Conservation (phyloP, 2,888 invertebrate species). For the Kuschelorhynchus macadamiae region DNA sequence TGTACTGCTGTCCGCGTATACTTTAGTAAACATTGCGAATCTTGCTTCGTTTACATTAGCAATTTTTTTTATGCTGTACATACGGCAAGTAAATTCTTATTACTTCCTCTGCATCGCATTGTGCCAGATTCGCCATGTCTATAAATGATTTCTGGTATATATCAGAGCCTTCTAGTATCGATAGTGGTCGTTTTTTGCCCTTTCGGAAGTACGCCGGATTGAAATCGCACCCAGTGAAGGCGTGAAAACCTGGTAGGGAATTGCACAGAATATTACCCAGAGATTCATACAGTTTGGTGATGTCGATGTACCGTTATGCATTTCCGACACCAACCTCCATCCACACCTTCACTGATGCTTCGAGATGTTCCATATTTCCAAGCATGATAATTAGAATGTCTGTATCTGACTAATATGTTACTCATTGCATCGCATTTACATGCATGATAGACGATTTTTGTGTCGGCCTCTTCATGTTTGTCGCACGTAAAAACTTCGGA, state of each 20-base stretch:
- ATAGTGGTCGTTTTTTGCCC: too few relatives aligned
- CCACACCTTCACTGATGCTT: constrained; percentile 35
- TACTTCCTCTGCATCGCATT: too few relatives aligned
- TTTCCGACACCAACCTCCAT: constrained; percentile 52
- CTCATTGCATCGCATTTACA: constrained; percentile 33
- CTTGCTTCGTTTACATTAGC: not conserved
- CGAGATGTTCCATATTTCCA: constrained; percentile 47
- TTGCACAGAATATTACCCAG: constrained; percentile 49
- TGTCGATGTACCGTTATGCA: constrained; percentile 48
- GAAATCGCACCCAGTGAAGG: too few relatives aligned
- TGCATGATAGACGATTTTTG: constrained; percentile 41
- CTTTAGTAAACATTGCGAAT: constrained; percentile 34
- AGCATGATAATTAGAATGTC: constrained; percentile 46
- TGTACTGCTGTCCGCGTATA: not conserved
- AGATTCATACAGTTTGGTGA: constrained; percentile 51
- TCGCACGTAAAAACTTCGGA: constrained; percentile 34
- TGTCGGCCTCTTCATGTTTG: constrained; percentile 49
- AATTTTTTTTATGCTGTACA: too few relatives aligned
- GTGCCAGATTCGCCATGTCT: too few relatives aligned
- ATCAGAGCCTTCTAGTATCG: too few relatives aligned
- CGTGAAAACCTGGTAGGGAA: too few relatives aligned
- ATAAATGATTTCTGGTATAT: too few relatives aligned
- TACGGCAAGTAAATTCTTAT: too few relatives aligned
- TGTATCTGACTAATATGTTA: constrained; percentile 41
- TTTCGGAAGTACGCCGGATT: too few relatives aligned